These are phyloP conservation scores for Xiphophorus maculatus DNA, from an alignment of 2,113 vertebrate genomes.

Conservation along the genomic window DNA sequence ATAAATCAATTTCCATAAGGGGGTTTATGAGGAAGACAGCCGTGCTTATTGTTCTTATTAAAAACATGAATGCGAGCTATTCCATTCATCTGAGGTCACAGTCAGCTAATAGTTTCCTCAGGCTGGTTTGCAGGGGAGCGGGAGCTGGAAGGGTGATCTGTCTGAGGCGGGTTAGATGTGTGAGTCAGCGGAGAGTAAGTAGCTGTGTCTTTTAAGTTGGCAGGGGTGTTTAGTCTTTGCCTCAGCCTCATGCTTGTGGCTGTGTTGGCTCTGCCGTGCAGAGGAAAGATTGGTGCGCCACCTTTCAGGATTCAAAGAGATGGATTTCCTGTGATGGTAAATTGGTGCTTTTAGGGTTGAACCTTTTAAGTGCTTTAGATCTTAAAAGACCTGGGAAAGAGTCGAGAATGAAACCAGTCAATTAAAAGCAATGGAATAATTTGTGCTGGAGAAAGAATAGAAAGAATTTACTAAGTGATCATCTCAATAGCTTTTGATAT, in stretches of 20 bases:
- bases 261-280: constrained; percentile 53
- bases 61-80: constrained; percentile 67
- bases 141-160: constrained; percentile 36
- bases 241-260: constrained; percentile 56
- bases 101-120: constrained; percentile 56
- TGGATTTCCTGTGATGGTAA: constrained; percentile 37
- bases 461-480: neutral
- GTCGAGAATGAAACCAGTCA: constrained; percentile 6
- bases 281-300: constrained; percentile 38
- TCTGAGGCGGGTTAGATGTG: constrained; percentile 47
- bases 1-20: constrained; percentile 74
- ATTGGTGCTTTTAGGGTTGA: constrained; percentile 40
- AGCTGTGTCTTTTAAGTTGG: constrained; percentile 67
- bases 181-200: constrained; percentile 67
- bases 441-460: neutral
- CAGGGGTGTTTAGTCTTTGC: constrained; percentile 69
- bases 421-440: neutral
- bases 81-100: constrained; percentile 59
- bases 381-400: neutral
- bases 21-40: constrained; percentile 64
- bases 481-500: neutral
- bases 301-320: constrained; percentile 46
- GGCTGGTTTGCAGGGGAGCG: constrained; percentile 48
- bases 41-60: constrained; percentile 73
- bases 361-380: constrained; percentile 18